Conservation (phyloP, 1,140 invertebrate species). For the Drosophila albomicans region DNA sequence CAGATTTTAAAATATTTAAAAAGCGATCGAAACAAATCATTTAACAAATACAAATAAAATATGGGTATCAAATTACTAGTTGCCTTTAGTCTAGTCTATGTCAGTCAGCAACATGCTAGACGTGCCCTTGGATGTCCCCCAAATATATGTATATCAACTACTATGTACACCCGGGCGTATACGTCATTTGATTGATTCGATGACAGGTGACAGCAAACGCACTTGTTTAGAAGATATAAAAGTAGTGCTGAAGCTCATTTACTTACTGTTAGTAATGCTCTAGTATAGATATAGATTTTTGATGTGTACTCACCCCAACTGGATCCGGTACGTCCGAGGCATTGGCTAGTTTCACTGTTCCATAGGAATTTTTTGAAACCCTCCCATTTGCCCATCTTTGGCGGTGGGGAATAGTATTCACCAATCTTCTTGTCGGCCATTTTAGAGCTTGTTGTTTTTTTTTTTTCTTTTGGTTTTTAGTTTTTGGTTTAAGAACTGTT, state of each 20-base stretch:
- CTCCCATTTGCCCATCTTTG: constrained; percentile 93
- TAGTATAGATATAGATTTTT: neutral
- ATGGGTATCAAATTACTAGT: neutral
- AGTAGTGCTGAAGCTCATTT: neutral
- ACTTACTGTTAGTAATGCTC: neutral
- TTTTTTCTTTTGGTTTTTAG: no score
- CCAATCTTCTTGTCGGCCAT: constrained; percentile 92
- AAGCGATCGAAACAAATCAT: neutral
- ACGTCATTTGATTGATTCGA: constrained; percentile 44
- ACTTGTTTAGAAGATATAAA: no score
- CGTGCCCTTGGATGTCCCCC: constrained; percentile 38
- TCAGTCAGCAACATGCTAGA: neutral
- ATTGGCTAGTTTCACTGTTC: constrained; percentile 94
- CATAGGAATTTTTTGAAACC: constrained; percentile 93
- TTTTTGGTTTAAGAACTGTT: constrained; percentile 37
- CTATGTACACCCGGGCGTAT: constrained; percentile 26
- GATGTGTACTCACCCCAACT: constrained; percentile 93
- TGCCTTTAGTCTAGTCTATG: neutral
- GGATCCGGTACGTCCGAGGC: constrained; percentile 93
- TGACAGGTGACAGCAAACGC: neutral
- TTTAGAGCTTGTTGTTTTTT: constrained; percentile 50
- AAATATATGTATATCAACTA: constrained; percentile 4
- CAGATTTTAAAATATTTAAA: no score
- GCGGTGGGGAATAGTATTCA: constrained; percentile 91
- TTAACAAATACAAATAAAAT: neutral